Evolutionary conservation across 2,888 invertebrate species (phyloP).

Genomic region (Entomobrya proxima): DNA sequence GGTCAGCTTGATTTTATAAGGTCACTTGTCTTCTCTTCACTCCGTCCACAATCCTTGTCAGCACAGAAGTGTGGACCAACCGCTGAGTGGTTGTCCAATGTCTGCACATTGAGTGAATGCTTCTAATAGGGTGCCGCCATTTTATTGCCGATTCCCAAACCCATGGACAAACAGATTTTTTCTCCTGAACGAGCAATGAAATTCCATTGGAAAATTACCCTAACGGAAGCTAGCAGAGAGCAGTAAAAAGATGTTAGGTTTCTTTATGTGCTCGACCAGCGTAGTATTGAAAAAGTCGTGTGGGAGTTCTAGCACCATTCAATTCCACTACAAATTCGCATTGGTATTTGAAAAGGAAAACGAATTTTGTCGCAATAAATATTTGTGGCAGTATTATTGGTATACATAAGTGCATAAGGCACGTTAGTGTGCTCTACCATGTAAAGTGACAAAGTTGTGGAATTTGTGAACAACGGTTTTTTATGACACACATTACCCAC

Average conservation of each 20-base stretch:
- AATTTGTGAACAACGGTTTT: too few relatives aligned
- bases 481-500: too few relatives aligned
- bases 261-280: neutral
- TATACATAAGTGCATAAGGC: too few relatives aligned
- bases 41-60: neutral
- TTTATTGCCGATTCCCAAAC: slow-evolving; percentile 9
- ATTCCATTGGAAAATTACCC: neutral
- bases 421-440: too few relatives aligned
- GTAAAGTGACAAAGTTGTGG: too few relatives aligned
- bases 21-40: neutral
- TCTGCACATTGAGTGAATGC: neutral
- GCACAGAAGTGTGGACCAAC: neutral
- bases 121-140: neutral
- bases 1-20: slow-evolving; percentile 21
- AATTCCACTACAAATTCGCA: neutral
- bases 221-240: neutral
- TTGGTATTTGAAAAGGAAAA: neutral
- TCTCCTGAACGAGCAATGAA: neutral
- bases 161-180: neutral
- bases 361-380: neutral
- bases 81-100: neutral
- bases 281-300: neutral
- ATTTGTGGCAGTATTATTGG: neutral
- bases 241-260: neutral
- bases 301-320: neutral